Evolutionary conservation across 2,113 vertebrate genomes (phyloP).

Genomic region (Thunnus thynnus): DNA sequence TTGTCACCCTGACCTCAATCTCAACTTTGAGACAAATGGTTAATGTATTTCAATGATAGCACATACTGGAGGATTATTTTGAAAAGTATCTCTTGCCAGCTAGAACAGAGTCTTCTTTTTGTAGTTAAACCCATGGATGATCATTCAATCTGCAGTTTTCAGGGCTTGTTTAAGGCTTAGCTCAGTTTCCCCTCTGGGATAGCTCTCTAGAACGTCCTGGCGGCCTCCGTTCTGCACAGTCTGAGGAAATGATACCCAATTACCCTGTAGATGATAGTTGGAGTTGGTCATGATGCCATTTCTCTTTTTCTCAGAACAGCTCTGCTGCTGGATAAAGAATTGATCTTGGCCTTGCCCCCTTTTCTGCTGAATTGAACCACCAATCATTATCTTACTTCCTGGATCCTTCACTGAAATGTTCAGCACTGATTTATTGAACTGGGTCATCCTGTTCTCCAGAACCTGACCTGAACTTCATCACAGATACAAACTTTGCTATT

Average conservation of each 20-base stretch:
- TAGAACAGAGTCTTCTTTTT: conserved; percentile 99
- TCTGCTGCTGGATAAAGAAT: conserved; percentile 93
- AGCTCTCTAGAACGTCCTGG: conserved; percentile 94
- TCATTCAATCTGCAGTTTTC: conserved; percentile 95
- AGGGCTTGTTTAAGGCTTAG: conserved; percentile 98
- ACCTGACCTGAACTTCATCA: conserved; percentile 83
- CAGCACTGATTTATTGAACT: conserved; percentile 91
- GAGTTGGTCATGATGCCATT: conserved; percentile 99
- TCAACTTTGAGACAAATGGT: conserved; percentile 44
- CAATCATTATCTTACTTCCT: conserved; percentile 90
- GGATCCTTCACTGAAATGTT: conserved; percentile 86
- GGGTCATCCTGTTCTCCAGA: conserved; percentile 98
- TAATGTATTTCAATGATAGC: conserved; percentile 29
- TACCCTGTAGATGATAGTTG: conserved; percentile 96
- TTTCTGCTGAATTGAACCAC: conserved; percentile 86
- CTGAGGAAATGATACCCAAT: conserved; percentile 94
- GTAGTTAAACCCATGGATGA: conserved; percentile 94
- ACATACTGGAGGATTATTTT: conserved; percentile 23
- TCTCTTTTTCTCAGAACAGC: conserved; percentile 92
- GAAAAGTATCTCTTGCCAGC: conserved; percentile 83
- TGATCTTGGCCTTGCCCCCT: conserved; percentile 88
- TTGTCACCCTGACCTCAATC: conserved; percentile 19
- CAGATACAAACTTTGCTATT: too few species aligned
- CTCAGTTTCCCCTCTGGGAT: conserved; percentile 93
- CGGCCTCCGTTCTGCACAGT: conserved; percentile 90